Evolutionary conservation across 37 sponge, comb jelly and placozoan genomes (phyloP).

Genomic region (Diacarnus erythraeanus): DNA sequence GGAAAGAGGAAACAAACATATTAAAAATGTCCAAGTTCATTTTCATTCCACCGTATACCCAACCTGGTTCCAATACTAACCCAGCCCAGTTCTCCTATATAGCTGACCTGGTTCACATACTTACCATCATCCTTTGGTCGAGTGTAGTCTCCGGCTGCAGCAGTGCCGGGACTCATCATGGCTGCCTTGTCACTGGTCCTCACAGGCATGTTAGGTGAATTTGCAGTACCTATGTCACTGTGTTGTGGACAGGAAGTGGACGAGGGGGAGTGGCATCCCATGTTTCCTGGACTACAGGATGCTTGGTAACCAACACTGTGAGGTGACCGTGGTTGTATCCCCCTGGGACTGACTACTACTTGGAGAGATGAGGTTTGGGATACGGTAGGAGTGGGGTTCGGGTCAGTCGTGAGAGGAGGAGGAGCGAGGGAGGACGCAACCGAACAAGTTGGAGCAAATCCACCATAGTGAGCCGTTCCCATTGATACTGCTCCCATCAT

Average conservation of each 20-base stretch:
- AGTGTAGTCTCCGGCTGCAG: not conserved
- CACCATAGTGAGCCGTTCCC: not conserved
- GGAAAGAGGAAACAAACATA: too few species aligned
- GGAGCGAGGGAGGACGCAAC: not conserved
- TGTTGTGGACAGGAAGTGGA: conserved; percentile 4
- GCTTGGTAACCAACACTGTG: conserved; percentile 25
- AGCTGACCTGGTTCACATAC: too few species aligned
- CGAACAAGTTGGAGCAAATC: not conserved
- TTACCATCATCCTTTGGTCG: conserved; percentile 11
- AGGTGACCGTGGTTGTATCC: conserved; percentile 3
- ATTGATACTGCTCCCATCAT: conserved; percentile 6
- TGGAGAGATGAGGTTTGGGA: conserved; percentile 2
- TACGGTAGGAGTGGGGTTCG: not conserved
- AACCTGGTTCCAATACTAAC: too few species aligned
- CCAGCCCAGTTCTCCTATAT: too few species aligned
- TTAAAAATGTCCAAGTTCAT: too few species aligned
- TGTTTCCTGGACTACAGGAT: not conserved
- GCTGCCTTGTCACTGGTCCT: conserved; percentile 56
- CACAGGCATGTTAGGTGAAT: conserved; percentile 63
- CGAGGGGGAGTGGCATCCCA: not conserved
- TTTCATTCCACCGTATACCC: too few species aligned
- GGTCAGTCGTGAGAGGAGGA: not conserved
- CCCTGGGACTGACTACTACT: conserved; percentile 9
- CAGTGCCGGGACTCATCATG: conserved; percentile 35
- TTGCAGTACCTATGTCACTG: not conserved